Percentiles rank a stretch among this genome's conserved stretches.
Evolutionary conservation across 2,888 invertebrate genomes (phyloP).

Genomic region (Habrosyne pyritoides): DNA sequence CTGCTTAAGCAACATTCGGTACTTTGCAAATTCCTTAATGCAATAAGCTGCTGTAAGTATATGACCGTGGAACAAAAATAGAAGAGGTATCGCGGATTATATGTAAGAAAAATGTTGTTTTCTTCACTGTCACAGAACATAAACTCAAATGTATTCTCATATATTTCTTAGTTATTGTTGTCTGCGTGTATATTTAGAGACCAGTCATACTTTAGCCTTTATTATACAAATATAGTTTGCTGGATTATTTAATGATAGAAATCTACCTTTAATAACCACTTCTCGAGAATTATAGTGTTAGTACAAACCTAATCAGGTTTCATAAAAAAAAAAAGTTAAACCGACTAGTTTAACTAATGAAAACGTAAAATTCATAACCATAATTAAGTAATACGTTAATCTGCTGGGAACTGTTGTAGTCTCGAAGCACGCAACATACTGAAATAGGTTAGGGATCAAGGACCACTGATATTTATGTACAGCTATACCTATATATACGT

Average conservation of each 20-base stretch:
- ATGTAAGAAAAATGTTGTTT: background rate
- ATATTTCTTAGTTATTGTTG: too few relatives aligned
- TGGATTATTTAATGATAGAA: too few relatives aligned
- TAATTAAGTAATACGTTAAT: background rate
- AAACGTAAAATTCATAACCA: background rate
- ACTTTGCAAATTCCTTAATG: constrained; percentile 21
- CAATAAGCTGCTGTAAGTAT: constrained; percentile 15
- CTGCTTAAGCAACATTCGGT: constrained; percentile 14
- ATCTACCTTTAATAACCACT: too few relatives aligned
- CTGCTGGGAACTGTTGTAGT: background rate
- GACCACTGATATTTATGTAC: background rate
- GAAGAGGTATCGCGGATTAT: background rate
- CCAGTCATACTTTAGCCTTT: too few relatives aligned
- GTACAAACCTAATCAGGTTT: too few relatives aligned
- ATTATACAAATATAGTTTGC: too few relatives aligned
- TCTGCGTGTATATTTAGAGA: too few relatives aligned
- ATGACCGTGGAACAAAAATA: background rate
- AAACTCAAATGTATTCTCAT: too few relatives aligned
- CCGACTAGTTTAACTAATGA: too few relatives aligned
- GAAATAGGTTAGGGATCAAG: background rate
- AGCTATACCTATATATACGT: constrained; percentile 3
- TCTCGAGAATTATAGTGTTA: too few relatives aligned
- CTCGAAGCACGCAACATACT: background rate
- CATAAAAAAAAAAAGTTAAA: too few relatives aligned
- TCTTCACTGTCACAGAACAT: background rate